Base-by-base conservation (phyloP, 2,888 invertebrate genomes). In the Gasteruption jaculator region DNA sequence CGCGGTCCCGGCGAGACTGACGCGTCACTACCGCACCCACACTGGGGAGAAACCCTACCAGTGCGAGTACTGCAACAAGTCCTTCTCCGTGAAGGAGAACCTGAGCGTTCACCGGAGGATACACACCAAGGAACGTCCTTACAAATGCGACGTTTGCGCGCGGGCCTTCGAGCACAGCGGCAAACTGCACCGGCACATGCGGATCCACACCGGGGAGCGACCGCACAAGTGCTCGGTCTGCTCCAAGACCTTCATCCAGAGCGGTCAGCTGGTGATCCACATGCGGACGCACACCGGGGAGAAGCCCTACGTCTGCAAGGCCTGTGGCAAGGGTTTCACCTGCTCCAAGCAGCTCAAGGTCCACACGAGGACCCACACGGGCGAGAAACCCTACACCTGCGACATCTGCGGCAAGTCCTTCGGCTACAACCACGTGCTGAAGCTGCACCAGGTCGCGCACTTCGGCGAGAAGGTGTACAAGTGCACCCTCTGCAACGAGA, bases 391-490 rank as follows among this genome's bases (percentile, higher is more conserved):
- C 0, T 91, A 91, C 63, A 86, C 87, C 35, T 91, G 91, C 71
- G 91, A 91, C 65, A 91, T 91, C 52, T 92, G 91, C 63, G 85
- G 89, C 46, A 87, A 91, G 51, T 86, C 87, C 39, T 92, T 92
- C 64, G 91, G 91, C 6, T 91, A 92, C 71, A 91, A 91, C 66
- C 91, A 91, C 67, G 91, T 92, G 4, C 73, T 91, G 44, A 91
- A 91, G 70, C 73, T 91, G 39, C 92, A 92, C 67, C 84, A 87
- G 50, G 91, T 91, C 22, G 89, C 91, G 54, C 92, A 92, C 70
- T 91, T 88, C 58, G 91, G 91, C 0, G 88, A 91, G 65, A 90
- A 91, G 61, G 90, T 91, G 46, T 91, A 92, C 74, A 90, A 91
- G 59, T 92, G 92, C 70, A 91, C 91, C 3, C 85, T 91, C 16